A percentile compares a stretch with the other conserved stretches of the same genome.
These are phyloP conservation scores for Tipula confusa DNA, from an alignment of 2,888 invertebrate species.

Conservation along the genomic window DNA sequence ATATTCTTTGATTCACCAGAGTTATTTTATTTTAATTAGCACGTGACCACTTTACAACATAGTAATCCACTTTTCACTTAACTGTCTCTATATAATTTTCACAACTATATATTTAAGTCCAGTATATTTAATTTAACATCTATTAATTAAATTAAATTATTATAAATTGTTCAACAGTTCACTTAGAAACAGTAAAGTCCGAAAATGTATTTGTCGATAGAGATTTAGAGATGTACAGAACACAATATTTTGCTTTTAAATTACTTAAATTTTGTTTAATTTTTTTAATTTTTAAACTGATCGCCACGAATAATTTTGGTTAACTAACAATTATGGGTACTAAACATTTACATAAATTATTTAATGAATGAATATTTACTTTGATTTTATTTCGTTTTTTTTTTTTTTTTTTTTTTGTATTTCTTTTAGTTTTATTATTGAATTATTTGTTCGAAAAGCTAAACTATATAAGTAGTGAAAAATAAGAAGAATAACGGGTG, in stretches of 20 bases:
- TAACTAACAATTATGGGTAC: neutral
- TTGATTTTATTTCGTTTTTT: neutral
- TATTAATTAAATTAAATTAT: neutral
- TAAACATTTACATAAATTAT: constrained; percentile 1
- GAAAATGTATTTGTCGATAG: neutral
- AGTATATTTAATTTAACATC: too few relatives aligned
- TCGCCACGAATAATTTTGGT: neutral
- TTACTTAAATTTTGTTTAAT: neutral
- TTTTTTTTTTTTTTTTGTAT: neutral
- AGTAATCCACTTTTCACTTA: neutral
- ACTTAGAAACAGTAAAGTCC: too few relatives aligned
- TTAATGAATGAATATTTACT: constrained; percentile 20
- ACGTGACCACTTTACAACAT: neutral
- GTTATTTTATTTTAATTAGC: neutral
- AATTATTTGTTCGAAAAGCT: neutral
- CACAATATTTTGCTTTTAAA: neutral
- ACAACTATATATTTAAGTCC: neutral
- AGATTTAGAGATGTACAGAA: too few relatives aligned
- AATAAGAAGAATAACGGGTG: neutral
- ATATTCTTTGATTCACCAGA: neutral
- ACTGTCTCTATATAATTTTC: neutral
- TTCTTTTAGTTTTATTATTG: neutral
- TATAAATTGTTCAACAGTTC: neutral
- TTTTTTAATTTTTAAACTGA: neutral
- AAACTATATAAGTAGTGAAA: neutral